A percentile compares a stretch with the other conserved stretches of the same genome.
Evolutionary conservation across 2,888 invertebrate species (phyloP).

Genomic region (Epirrita christyi): DNA sequence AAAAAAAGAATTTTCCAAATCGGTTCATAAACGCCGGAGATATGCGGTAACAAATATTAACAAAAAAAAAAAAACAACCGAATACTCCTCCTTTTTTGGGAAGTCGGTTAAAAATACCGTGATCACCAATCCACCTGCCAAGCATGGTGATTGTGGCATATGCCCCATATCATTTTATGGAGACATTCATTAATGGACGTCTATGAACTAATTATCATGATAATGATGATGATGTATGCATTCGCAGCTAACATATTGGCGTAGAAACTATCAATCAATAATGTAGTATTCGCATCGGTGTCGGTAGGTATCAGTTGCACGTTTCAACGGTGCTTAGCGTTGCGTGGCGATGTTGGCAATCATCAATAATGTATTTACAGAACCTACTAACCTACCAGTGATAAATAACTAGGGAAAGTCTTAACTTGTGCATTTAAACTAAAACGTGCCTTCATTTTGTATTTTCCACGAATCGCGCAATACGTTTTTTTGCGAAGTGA

Average conservation of each 20-base stretch:
- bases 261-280: conserved; percentile 13
- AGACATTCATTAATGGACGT: too few species aligned
- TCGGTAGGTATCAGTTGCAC: conserved; percentile 48
- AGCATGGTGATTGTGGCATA: too few species aligned
- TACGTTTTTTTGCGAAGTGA: conserved; percentile 17
- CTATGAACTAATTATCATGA: too few species aligned
- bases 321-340: conserved; percentile 40
- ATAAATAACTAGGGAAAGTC: conserved; percentile 37
- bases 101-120: too few species aligned
- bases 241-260: background rate
- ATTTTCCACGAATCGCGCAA: conserved; percentile 15
- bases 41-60: too few species aligned
- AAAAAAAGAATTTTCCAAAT: too few species aligned
- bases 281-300: conserved; percentile 2
- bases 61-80: too few species aligned
- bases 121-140: too few species aligned
- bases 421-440: conserved; percentile 23
- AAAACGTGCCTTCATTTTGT: conserved; percentile 5
- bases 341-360: conserved; percentile 47
- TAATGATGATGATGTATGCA: background rate
- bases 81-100: too few species aligned
- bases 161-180: too few species aligned
- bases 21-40: too few species aligned
- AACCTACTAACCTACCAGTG: conserved; percentile 34
- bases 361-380: conserved; percentile 53